phyloP scores from a whole-genome alignment of 2,888 invertebrate genomes.

The Drosophila anomalata region DNA sequence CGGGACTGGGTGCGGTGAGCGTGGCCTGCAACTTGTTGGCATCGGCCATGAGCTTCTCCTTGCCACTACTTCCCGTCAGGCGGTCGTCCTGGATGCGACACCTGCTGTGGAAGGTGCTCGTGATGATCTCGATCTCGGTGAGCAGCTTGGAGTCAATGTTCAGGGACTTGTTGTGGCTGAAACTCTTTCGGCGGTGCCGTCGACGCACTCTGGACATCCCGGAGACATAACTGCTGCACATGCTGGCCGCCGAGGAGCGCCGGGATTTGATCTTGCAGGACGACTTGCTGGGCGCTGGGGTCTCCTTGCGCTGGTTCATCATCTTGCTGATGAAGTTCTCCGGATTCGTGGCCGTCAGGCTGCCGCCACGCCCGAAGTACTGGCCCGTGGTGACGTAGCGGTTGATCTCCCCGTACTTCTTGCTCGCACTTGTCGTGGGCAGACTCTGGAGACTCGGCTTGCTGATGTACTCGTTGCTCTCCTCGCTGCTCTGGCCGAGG shows the following conservation, averaged over 20 bases:
- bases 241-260: conserved; percentile 83
- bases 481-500: conserved; percentile 85
- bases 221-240: conserved; percentile 83
- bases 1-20: conserved; percentile 49
- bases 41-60: conserved; percentile 84
- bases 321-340: conserved; percentile 66
- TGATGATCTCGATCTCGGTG: conserved; percentile 86
- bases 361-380: conserved; percentile 75
- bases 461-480: conserved; percentile 82
- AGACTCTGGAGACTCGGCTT: conserved; percentile 80
- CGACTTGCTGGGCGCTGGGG: conserved; percentile 49
- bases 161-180: conserved; percentile 71
- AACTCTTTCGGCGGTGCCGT: conserved; percentile 79
- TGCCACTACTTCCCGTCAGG: conserved; percentile 72
- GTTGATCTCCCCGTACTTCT: conserved; percentile 83
- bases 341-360: conserved; percentile 21
- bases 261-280: conserved; percentile 82
- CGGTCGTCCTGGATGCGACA: conserved; percentile 83
- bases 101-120: conserved; percentile 85
- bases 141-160: conserved; percentile 85
- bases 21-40: conserved; percentile 81
- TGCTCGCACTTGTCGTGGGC: conserved; percentile 81
- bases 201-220: conserved; percentile 80
- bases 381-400: conserved; percentile 84
- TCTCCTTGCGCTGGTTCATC: conserved; percentile 70